Conservation (phyloP, 2,797 vertebrate species). For the Semotilus atromaculatus region DNA sequence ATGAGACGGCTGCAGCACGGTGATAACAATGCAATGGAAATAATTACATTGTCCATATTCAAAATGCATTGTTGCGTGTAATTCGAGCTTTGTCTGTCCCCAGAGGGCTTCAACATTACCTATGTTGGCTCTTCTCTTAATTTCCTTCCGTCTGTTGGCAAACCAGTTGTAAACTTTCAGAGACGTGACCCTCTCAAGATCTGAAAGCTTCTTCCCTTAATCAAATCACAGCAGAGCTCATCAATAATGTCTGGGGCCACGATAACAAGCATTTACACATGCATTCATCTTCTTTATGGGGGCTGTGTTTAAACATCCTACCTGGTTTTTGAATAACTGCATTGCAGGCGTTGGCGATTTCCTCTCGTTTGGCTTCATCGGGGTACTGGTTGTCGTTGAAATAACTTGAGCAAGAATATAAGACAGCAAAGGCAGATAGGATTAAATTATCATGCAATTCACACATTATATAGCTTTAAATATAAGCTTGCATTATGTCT, state of each 20-base stretch:
- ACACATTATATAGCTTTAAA: neutral
- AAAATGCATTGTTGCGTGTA: slow-evolving; percentile 7
- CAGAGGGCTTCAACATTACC: slow-evolving; percentile 84
- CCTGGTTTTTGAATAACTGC: slow-evolving; percentile 93
- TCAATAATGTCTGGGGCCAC: slow-evolving; percentile 34
- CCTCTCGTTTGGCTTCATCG: slow-evolving; percentile 89
- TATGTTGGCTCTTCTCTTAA: slow-evolving; percentile 97
- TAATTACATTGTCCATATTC: slow-evolving; percentile 9
- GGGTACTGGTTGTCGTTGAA: slow-evolving; percentile 93
- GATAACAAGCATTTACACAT: slow-evolving; percentile 37
- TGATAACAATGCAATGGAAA: slow-evolving; percentile 21
- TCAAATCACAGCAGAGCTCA: slow-evolving; percentile 40
- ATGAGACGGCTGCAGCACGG: slow-evolving; percentile 14
- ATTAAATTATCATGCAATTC: neutral
- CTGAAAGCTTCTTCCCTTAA: slow-evolving; percentile 93
- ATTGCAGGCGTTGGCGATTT: slow-evolving; percentile 91
- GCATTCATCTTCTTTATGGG: slow-evolving; percentile 28
- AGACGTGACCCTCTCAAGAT: slow-evolving; percentile 96
- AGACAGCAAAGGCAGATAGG: neutral
- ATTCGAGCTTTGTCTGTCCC: slow-evolving; percentile 19
- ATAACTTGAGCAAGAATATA: slow-evolving; percentile 75
- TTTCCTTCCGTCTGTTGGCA: slow-evolving; percentile 97
- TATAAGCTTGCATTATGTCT: neutral
- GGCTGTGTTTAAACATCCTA: slow-evolving; percentile 58
- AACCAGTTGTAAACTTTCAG: slow-evolving; percentile 99